Conservation (phyloP, 2,113 vertebrate species). For the Daubentonia madagascariensis region DNA sequence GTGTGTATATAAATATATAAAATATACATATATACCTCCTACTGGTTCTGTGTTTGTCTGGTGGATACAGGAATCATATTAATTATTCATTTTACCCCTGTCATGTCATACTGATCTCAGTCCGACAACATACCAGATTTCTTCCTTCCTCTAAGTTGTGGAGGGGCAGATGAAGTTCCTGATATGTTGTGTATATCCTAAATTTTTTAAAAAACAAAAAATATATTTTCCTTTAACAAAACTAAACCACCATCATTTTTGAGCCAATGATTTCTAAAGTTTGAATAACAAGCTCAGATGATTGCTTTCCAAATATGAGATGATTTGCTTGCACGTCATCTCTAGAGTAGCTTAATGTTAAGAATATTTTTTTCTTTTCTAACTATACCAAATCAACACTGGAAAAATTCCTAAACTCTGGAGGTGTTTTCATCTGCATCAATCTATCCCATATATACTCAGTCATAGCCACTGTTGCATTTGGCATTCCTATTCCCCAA, state of each 20-base stretch:
- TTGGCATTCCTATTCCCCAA: neutral
- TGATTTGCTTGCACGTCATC: neutral
- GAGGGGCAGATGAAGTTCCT: neutral
- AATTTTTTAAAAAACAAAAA: too few relatives aligned
- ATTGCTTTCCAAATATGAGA: neutral
- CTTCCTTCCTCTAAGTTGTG: neutral
- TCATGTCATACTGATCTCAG: neutral
- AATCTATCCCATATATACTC: neutral
- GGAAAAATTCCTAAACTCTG: neutral
- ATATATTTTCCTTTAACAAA: neutral
- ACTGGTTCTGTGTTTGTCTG: neutral
- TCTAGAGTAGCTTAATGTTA: neutral
- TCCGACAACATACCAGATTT: neutral
- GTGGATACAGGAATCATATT: neutral
- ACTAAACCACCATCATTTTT: neutral
- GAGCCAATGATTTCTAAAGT: neutral
- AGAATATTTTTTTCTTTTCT: neutral
- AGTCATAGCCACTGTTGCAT: neutral
- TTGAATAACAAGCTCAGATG: neutral
- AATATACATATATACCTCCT: neutral
- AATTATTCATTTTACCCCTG: neutral
- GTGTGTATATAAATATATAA: neutral
- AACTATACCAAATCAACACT: neutral
- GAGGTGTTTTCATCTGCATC: neutral
- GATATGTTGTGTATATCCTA: neutral